Base-by-base conservation (phyloP, 1,140 invertebrate genomes). In the Brachionus koreanus region DNA sequence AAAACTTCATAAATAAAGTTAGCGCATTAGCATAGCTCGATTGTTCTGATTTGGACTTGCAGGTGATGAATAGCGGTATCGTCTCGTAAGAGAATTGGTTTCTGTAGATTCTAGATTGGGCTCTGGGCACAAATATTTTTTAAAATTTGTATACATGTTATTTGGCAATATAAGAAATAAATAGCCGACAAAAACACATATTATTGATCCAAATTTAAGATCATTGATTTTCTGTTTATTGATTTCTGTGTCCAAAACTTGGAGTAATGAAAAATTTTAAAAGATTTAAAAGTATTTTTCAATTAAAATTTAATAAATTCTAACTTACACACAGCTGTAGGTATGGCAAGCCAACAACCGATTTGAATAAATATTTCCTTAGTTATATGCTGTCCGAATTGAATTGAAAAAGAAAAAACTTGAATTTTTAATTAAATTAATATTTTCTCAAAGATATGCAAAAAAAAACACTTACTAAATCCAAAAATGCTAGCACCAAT, bases 401-500 rank as follows among this genome's bases (percentile, higher is more conserved):
- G 61, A 25, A 61, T 37, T 16, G 39, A 37, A 37, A 79, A 79
- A 13, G 33, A 61, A 35, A 23, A 79, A n/a, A 61, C 76, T 77
- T 42, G 10, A 37, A 33, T n/a, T 57, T 12, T 5, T 19, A 10
- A 9, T 29, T 29, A 77, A 43, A 46, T 23, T 23, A 46, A 33
- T 13, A 43, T 49, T 25, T 23, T 29, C 6, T 46, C 5, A 43
- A 12, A 33, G 46, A 75, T 7, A 76, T 25, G 3, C 16, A 29
- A 23, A 76, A 5, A 13, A 52, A 46, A 5, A 2, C 2, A 77
- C n/a, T 39, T 61, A 79, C 76, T 10, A 33, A 79, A 61, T 16
- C 76, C 76, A 42, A 61, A 65, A 19, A 79, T 4, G n/a, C 76
- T 79, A 23, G 76, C 76, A 61, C 76, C 49, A 63, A 65, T 61